Evolutionary conservation across 2,888 invertebrate species (phyloP), one percentile per base, ranked within the genome.

Genomic region (Drosophila falleni): DNA sequence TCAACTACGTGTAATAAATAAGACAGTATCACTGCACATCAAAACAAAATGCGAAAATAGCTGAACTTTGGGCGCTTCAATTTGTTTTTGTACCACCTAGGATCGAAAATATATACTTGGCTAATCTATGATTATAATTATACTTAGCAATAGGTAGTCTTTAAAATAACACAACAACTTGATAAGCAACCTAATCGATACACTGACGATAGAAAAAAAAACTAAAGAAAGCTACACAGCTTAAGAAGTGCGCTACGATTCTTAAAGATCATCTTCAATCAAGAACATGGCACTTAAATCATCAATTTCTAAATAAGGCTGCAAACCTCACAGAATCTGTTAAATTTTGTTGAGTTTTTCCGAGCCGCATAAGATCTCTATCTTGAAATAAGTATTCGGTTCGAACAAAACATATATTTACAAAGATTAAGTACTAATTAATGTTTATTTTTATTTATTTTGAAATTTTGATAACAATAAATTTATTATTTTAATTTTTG

Each of bases 101-200:
- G 29, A 49, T 39, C 35, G 39, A 61, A 66, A 74, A 74, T 74
- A 71, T 74, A 71, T 42, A 63, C 39, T 19, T 19, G 13, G n/a
- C 33, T 75, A 67, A 75, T 74, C 75, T 62, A 51, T 29, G 37
- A 37, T 26, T 69, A 47, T 35, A 47, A 33, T 69, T 39, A 60
- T 39, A 42, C 51, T 59, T 37, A 49, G 71, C 46, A 71, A 63
- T 74, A 55, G 59, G 55, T 74, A 60, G 71, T 75, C 67, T 67
- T 39, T 26, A 8, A 47, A 42, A 41, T 9, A 42, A 53, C 46
- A 47, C 50, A 47, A 33, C 56, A 70, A 65, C 50, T 58, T 58
- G 74, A 74, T 74, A 72, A 72, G 46, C 19, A 16, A 19, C 8
- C 49, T 35, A 23, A 51, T 51, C 49, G 15, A 49, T 31, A 49